Base-by-base conservation (phyloP, 1,140 invertebrate species). In the Propsilocerus akamusi region DNA sequence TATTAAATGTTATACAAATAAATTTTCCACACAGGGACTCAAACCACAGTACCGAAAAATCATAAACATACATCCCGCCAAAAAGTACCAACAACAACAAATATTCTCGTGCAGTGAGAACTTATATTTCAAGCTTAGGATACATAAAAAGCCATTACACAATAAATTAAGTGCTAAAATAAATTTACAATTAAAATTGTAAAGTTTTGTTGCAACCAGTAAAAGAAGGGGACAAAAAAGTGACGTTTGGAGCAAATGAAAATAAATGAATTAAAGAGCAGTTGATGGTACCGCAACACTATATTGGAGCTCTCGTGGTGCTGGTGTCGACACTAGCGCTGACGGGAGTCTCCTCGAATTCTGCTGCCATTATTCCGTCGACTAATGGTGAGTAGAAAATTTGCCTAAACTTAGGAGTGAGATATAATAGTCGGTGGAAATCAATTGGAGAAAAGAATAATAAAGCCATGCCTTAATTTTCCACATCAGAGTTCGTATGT, bases 1-100 rank as follows among this genome's bases (percentile, higher is more conserved):
- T 30, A 30, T 41, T 41, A 20, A 17, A 41, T 20, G 22, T 17
- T 41, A n/a, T n/a, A n/a, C 14, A 41, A 41, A 41, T 41, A 41
- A 41, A 41, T 41, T 41, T 20, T 20, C n/a, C 8, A 8, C 17
- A 20, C 8, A 17, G 17, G 34, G 14, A 41, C 17, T 41, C n/a
- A 17, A 41, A 41, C 34, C 34, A 41, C 34, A 20, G n/a, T n/a
- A n/a, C n/a, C n/a, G n/a, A n/a, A 41, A 41, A 41, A 41, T 41
- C 34, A 41, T 41, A 41, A 41, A 41, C 34, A 41, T 20, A 41
- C 34, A 17, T 41, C 17, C n/a, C 10, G 5, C 17, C n/a, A 20
- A 41, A 41, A 41, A 17, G 10, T 17, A 41, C 22, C 22, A 8
- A 20, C 12, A n/a, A 10, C 32, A 17, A 12, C 32, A 37, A 37